Evolutionary conservation across 2,113 vertebrate genomes (phyloP).

Genomic region (Phalacrocorax pelagicus): DNA sequence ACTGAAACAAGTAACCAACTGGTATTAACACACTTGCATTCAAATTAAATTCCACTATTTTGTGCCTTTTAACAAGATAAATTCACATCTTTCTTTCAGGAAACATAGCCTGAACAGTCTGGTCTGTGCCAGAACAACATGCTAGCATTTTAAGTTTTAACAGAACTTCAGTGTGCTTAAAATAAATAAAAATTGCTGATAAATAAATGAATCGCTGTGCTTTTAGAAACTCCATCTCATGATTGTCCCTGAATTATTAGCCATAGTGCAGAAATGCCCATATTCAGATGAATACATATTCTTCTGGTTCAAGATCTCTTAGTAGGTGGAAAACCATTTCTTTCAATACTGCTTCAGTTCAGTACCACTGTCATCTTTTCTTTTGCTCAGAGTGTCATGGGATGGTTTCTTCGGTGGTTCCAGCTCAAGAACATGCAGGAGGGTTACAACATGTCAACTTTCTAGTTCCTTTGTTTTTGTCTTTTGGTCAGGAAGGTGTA

Average conservation of each 20-base stretch:
- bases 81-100: background rate
- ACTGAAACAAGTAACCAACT: background rate
- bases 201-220: background rate
- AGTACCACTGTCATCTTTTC: background rate
- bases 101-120: background rate
- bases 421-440: background rate
- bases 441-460: background rate
- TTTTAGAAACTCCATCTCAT: background rate
- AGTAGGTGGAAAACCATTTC: background rate
- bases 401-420: background rate
- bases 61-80: background rate
- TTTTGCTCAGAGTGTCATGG: background rate
- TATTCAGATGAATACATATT: background rate
- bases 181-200: background rate
- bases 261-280: background rate
- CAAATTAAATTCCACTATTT: background rate
- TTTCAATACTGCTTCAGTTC: background rate
- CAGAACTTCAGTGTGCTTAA: background rate
- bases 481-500: background rate
- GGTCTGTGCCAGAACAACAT: background rate
- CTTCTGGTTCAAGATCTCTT: background rate
- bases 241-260: background rate
- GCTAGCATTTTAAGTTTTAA: background rate
- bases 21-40: background rate
- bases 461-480: background rate